phyloP scores from a whole-genome alignment of 2,113 vertebrate species.

The Pygoscelis antarcticus region DNA sequence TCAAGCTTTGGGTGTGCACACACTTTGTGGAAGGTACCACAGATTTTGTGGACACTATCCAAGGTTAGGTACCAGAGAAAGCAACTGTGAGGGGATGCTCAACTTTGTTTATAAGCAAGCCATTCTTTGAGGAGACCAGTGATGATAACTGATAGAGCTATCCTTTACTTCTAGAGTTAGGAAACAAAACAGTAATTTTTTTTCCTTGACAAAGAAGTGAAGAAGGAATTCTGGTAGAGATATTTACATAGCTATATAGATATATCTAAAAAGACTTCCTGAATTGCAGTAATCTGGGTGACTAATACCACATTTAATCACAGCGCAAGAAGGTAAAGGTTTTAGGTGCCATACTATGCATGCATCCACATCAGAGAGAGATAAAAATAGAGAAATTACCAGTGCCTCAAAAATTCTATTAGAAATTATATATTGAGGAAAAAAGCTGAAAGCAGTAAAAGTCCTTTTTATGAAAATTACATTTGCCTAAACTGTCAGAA shows the following conservation, averaged over 20 bases:
- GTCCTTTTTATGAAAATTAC: slow-evolving; percentile 29
- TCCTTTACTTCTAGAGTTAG: background rate
- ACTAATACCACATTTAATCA: background rate
- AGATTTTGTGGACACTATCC: background rate
- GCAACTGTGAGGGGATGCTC: background rate
- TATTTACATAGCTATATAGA: background rate
- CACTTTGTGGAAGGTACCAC: background rate
- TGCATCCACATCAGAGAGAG: background rate
- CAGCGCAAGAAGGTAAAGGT: background rate
- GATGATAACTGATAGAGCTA: background rate
- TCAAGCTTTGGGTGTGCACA: background rate
- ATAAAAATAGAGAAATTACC: background rate
- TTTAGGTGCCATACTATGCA: background rate
- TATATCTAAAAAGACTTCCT: background rate
- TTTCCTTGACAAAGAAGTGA: background rate
- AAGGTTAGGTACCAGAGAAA: background rate
- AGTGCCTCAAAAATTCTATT: background rate
- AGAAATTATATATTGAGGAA: background rate
- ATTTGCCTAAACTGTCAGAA: slow-evolving; percentile 41
- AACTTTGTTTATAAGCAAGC: background rate
- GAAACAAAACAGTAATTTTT: background rate
- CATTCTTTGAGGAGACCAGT: background rate
- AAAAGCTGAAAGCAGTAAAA: slow-evolving; percentile 7
- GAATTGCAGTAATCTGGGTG: background rate
- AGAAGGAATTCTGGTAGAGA: background rate